A percentile compares a stretch with the other conserved stretches of the same genome.
Evolutionary conservation across 1,140 invertebrate species (phyloP).

Genomic region (Zaprionus ornatus): DNA sequence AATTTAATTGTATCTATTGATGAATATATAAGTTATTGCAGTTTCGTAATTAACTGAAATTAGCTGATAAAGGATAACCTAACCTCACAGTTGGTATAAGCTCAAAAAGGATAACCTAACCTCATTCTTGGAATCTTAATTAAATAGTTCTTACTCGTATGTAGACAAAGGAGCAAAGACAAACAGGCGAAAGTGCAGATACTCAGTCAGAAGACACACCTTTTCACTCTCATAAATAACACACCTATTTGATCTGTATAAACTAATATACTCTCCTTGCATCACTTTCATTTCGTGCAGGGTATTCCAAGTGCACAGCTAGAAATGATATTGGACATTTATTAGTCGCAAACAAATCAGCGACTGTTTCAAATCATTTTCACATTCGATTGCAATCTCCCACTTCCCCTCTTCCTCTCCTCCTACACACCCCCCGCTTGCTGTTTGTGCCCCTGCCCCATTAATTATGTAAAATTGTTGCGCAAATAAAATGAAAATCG

Average conservation of each 20-base stretch:
- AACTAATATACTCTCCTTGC: too few relatives aligned
- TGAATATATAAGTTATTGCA: not conserved
- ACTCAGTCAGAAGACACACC: too few relatives aligned
- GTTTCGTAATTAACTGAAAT: not conserved
- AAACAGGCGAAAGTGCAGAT: too few relatives aligned
- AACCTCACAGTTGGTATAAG: too few relatives aligned
- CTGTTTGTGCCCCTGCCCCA: conserved; percentile 12
- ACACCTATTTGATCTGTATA: too few relatives aligned
- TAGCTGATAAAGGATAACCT: too few relatives aligned
- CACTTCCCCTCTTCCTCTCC: not conserved
- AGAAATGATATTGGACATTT: conserved; percentile 7
- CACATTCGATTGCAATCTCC: conserved; percentile 19
- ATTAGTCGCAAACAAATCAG: conserved; percentile 26
- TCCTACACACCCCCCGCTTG: not conserved
- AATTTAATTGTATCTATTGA: not conserved
- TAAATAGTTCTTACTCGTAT: too few relatives aligned
- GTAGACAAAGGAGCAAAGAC: too few relatives aligned
- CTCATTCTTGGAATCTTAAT: too few relatives aligned
- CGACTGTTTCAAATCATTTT: conserved; percentile 25
- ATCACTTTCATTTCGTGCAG: not conserved
- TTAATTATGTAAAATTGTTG: conserved; percentile 72
- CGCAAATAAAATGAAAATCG: conserved; percentile 65
- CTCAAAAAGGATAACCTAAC: too few relatives aligned
- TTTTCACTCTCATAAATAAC: too few relatives aligned
- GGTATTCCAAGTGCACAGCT: not conserved